Percentiles rank a stretch among this genome's conserved stretches.
phyloP scores from a whole-genome alignment of 2,113 vertebrate genomes.

The Pagrus major region DNA sequence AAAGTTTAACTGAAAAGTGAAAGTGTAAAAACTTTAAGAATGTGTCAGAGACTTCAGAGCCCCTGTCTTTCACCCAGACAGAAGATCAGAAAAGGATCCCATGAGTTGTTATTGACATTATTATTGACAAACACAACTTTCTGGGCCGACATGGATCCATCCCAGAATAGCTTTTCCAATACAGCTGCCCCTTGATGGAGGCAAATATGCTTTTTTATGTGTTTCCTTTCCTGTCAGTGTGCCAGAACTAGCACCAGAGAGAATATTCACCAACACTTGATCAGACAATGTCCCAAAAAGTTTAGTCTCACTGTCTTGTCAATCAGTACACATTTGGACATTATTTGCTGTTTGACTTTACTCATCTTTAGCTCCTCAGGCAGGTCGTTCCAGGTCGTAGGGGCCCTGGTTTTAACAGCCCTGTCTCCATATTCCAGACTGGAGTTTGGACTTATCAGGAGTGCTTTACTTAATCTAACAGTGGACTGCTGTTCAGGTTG shows the following conservation, averaged over 20 bases:
- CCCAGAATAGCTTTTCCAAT: not conserved
- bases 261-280: not conserved
- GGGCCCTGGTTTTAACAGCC: not conserved
- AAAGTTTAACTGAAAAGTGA: not conserved
- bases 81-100: not conserved
- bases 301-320: not conserved
- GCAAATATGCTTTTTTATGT: not conserved
- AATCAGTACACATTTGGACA: not conserved
- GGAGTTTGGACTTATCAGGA: not conserved
- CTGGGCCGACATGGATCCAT: not conserved
- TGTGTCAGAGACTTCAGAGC: not conserved
- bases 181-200: not conserved
- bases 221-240: not conserved
- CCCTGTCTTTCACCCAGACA: not conserved
- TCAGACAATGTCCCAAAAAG: not conserved
- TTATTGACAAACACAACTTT: constrained; percentile 10
- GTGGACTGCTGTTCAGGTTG: not conserved
- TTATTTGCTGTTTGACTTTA: not conserved
- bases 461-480: not conserved
- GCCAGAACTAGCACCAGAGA: not conserved
- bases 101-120: not conserved
- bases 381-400: not conserved
- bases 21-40: not conserved
- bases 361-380: not conserved
- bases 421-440: not conserved